Evolutionary conservation across 2,888 invertebrate genomes (phyloP).

Genomic region (Drosophila tripunctata): DNA sequence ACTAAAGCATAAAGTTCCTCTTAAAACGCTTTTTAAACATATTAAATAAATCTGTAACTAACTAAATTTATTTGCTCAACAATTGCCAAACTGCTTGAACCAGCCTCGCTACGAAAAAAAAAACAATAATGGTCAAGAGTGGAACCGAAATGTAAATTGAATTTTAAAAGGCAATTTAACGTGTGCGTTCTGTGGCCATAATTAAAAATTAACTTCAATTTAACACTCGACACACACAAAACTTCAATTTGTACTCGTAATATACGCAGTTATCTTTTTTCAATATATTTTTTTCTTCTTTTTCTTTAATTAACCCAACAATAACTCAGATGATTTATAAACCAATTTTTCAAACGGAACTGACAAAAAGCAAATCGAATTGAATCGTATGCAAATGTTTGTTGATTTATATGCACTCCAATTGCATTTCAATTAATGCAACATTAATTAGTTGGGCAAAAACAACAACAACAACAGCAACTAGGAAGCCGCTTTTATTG

Average conservation of each 20-base stretch:
- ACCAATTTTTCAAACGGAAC: slow-evolving; percentile 11
- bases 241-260: slow-evolving; percentile 50
- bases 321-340: slow-evolving; percentile 47
- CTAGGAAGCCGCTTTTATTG: slow-evolving; percentile 1
- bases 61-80: too few relatives aligned
- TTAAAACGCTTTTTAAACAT: too few relatives aligned
- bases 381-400: slow-evolving; percentile 36
- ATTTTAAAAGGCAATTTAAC: slow-evolving; percentile 80
- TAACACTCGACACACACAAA: slow-evolving; percentile 61
- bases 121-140: slow-evolving; percentile 45
- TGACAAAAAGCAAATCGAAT: slow-evolving; percentile 1
- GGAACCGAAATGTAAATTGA: slow-evolving; percentile 73
- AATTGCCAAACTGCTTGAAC: slow-evolving; percentile 15
- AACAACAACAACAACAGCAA: neutral
- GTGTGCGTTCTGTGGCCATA: slow-evolving; percentile 56
- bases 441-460: slow-evolving; percentile 59
- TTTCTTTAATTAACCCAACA: slow-evolving; percentile 50
- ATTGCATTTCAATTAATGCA: slow-evolving; percentile 67
- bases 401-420: slow-evolving; percentile 42
- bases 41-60: too few relatives aligned
- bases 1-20: too few relatives aligned
- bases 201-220: slow-evolving; percentile 78
- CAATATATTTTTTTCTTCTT: neutral
- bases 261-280: slow-evolving; percentile 20
- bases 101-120: slow-evolving; percentile 43